Base-by-base conservation (phyloP, 2,113 vertebrate species). In the Mobula birostris region DNA sequence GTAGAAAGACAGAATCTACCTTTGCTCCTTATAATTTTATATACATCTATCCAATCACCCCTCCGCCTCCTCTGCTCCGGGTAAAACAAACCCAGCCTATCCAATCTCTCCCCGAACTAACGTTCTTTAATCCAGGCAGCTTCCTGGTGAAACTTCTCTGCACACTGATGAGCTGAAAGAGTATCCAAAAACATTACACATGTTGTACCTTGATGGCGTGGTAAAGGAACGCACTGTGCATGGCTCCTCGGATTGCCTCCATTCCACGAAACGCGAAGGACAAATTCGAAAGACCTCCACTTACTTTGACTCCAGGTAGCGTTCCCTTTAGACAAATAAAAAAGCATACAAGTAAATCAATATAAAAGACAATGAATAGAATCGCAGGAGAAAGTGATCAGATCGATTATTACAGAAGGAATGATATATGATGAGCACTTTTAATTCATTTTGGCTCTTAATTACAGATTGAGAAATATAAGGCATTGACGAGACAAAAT, bases 181-280 rank as follows among this genome's bases (percentile, higher is more conserved):
- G 24, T 85, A 58, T 83, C 11, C 63, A 56, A 48, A 92, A 5
- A 74, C 48, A 27, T 87, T 24, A 24, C 48, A 4, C 48, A 56
- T 74, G 48, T 24, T n/a, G 0, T 66, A 98, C 97, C 97, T 97
- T 96, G 95, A 98, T 99, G 0, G 99, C 98, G 0, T 99, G 98
- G 95, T 98, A 99, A 32, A 99, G 97, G 94, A 99, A 99, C 6
- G 97, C 98, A 15, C 98, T 97, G 14, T 99, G 99, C 98, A 99
- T 99, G 19, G 99, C 98, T 96, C 99, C 98, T 95, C 99, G 97
- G 95, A 99, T 98, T 94, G 95, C 97, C 32, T 99, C 99, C 99
- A 99, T 99, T 36, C 99, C 99, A 95, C 99, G 97, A 96, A 99
- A 99, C 94, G 99, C 98, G 96, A 99, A 99, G 85, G 99, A 99